Conservation (phyloP, 1,140 invertebrate species). For the Ceratina calcarata region DNA sequence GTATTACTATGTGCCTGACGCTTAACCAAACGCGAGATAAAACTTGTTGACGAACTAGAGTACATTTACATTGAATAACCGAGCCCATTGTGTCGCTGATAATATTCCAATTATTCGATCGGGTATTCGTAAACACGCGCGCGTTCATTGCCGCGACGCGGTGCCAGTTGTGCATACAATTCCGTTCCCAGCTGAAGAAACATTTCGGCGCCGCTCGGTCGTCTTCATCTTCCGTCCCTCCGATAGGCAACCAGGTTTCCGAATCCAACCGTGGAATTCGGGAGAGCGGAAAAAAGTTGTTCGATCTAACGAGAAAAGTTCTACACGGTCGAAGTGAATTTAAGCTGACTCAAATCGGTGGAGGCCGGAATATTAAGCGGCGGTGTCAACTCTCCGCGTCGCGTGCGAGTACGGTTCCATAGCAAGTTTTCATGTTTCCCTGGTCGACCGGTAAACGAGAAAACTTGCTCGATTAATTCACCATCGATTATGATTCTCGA, state of each 20-base stretch:
- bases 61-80: not conserved
- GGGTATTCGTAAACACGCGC: slow-evolving; percentile 8
- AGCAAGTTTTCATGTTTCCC: slow-evolving; percentile 4
- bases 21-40: not conserved
- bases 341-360: not conserved
- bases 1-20: not conserved
- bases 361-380: slow-evolving; percentile 9
- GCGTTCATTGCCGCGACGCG: slow-evolving; percentile 36
- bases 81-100: slow-evolving; percentile 50
- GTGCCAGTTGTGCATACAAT: slow-evolving; percentile 59
- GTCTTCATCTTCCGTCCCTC: not conserved
- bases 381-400: not conserved
- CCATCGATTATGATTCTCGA: slow-evolving; percentile 1
- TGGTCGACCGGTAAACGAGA: not conserved
- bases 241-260: not conserved
- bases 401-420: not conserved
- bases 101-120: slow-evolving; percentile 53
- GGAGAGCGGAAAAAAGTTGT: not conserved
- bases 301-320: slow-evolving; percentile 37
- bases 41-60: not conserved
- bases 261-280: not conserved
- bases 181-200: slow-evolving; percentile 60
- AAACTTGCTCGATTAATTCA: slow-evolving; percentile 23
- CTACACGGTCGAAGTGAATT: not conserved
- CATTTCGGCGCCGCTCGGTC: slow-evolving; percentile 15